Evolutionary conservation across 2,113 vertebrate genomes (phyloP).

Genomic region (Mastomys coucha): DNA sequence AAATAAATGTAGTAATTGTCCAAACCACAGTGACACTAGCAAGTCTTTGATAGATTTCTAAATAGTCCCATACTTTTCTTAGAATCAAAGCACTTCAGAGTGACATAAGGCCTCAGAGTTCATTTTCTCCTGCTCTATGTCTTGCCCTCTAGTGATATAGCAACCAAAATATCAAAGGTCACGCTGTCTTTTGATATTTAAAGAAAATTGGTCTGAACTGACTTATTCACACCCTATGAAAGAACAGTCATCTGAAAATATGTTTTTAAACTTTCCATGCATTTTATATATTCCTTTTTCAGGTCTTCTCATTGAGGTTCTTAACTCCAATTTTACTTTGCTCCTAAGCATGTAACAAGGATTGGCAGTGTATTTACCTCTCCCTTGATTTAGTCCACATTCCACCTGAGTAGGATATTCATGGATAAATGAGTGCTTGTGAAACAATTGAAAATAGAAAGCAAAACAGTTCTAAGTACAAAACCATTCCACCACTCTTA

Average conservation of each 20-base stretch:
- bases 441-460: neutral
- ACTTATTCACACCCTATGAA: slow-evolving; percentile 36
- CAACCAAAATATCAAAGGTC: slow-evolving; percentile 64
- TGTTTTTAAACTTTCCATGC: slow-evolving; percentile 27
- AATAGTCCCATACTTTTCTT: slow-evolving; percentile 57
- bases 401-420: neutral
- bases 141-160: slow-evolving; percentile 65
- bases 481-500: neutral
- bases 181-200: slow-evolving; percentile 72
- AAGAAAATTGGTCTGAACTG: slow-evolving; percentile 78
- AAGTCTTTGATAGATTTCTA: slow-evolving; percentile 68
- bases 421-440: neutral
- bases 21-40: slow-evolving; percentile 55
- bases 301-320: neutral
- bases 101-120: slow-evolving; percentile 49
- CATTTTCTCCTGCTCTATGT: slow-evolving; percentile 32
- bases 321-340: neutral
- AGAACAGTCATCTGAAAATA: neutral
- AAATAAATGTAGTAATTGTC: slow-evolving; percentile 79
- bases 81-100: slow-evolving; percentile 69
- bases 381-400: neutral
- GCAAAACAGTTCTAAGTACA: neutral
- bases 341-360: neutral
- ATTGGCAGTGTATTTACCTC: neutral
- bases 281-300: neutral